Conservation (phyloP, 2,113 vertebrate species). For the Calcarius ornatus region DNA sequence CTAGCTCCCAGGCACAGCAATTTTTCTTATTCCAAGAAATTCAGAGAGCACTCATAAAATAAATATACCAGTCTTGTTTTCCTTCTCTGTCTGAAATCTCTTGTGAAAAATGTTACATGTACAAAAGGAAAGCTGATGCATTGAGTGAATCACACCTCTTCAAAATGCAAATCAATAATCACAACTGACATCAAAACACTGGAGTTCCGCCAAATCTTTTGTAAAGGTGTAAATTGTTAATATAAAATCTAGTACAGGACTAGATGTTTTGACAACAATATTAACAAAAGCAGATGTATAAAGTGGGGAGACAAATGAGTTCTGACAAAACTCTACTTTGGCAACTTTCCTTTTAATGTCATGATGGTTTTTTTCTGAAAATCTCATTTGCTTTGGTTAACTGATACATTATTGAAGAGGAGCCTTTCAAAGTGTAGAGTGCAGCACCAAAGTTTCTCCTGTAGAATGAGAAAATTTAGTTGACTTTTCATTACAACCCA, state of each 20-base stretch:
- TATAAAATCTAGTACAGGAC: background rate
- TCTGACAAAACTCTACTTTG: background rate
- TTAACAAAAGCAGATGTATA: background rate
- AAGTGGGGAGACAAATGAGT: background rate
- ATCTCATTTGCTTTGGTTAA: background rate
- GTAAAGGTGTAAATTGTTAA: background rate
- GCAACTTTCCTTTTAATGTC: background rate
- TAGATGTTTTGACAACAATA: background rate
- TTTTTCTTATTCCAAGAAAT: background rate
- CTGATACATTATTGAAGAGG: background rate
- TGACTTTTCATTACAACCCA: background rate
- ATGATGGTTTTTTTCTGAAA: background rate
- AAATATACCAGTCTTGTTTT: background rate
- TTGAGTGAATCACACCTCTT: background rate
- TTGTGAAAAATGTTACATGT: background rate
- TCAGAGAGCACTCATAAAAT: background rate
- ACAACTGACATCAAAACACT: background rate
- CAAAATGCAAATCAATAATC: constrained; percentile 27
- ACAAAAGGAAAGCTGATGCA: background rate
- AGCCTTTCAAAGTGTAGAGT: background rate
- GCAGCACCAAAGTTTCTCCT: background rate
- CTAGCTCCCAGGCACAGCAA: background rate
- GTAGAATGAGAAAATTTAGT: background rate
- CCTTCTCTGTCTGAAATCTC: background rate
- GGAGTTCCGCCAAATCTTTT: background rate